Evolutionary conservation across 2,113 vertebrate species (phyloP), one percentile per base, ranked within the genome.

Genomic region (Ariopsis seemanni): DNA sequence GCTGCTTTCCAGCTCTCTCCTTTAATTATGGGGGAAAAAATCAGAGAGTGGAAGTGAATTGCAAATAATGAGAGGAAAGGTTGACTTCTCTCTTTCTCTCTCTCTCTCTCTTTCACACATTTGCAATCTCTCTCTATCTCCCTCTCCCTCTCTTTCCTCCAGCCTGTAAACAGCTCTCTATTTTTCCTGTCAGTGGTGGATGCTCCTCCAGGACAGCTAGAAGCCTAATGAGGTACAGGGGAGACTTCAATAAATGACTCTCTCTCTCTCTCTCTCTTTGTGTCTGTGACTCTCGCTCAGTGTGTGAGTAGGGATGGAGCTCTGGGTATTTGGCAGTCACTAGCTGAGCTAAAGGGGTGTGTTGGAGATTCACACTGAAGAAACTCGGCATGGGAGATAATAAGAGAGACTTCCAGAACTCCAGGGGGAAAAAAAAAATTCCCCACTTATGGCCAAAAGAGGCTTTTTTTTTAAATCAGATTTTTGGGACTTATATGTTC

Each of bases 181-280:
- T 92, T 91, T 91, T 88, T 60, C 52, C 90, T 91, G 89, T 91
- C 90, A 92, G 88, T 84, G 65, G 80, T 88, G 83, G 86, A 88
- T 87, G 88, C 89, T 90, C 88, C 89, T 89, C 86, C 88, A 86
- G 91, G 87, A 91, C 86, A 89, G 89, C 90, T 91, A 88, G 86
- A 86, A 85, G 89, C 86, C 89, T 92, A 92, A 92, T 92, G 87
- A 92, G 90, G 86, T 90, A 90, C 86, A 89, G 85, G 84, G 84
- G 79, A 86, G 79, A 82, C 53, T 81, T 84, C 85, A 86, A 90
- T 91, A 82, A 91, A 84, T 88, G 83, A 62, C 62, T 74, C 75
- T 85, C 71, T 57, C 81, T 60, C 57, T 77, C 71, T 67, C 75
- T 84, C 58, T 55, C 27, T 50, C 86, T 77, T 72, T 82, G 74